Evolutionary conservation across 1,140 invertebrate genomes (phyloP).

Genomic region (Apis dorsata): DNA sequence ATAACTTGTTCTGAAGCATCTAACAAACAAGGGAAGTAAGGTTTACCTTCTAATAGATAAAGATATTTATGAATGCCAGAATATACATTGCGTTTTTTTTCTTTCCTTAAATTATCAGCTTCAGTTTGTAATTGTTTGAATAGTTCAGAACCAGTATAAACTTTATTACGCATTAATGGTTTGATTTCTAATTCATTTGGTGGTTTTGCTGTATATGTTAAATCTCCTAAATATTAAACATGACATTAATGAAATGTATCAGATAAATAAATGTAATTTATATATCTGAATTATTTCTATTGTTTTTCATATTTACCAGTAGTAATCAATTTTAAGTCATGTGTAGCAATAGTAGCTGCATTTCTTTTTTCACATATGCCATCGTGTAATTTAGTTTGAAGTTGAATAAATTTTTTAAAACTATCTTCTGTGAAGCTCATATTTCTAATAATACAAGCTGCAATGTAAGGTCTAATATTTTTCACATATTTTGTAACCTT

Average conservation of each 20-base stretch:
- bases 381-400: constrained; percentile 91
- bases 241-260: constrained; percentile 20
- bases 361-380: constrained; percentile 88
- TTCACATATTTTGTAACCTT: constrained; percentile 82
- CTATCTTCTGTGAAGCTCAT: constrained; percentile 83
- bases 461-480: constrained; percentile 85
- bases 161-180: constrained; percentile 83
- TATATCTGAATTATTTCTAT: not conserved
- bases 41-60: constrained; percentile 88
- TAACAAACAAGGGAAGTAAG: constrained; percentile 85
- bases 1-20: constrained; percentile 84
- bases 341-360: constrained; percentile 89
- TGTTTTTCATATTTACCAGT: constrained; percentile 73
- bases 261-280: not conserved
- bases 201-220: constrained; percentile 84
- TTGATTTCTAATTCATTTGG: constrained; percentile 84
- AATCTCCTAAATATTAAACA: constrained; percentile 77
- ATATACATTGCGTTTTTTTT: constrained; percentile 89
- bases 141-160: constrained; percentile 83
- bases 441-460: constrained; percentile 86
- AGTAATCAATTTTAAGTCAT: constrained; percentile 85
- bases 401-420: constrained; percentile 89
- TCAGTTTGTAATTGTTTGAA: constrained; percentile 86
- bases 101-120: constrained; percentile 87
- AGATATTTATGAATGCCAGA: constrained; percentile 91